phyloP scores from a whole-genome alignment of 2,888 invertebrate species.

The Apotomis turbidana region DNA sequence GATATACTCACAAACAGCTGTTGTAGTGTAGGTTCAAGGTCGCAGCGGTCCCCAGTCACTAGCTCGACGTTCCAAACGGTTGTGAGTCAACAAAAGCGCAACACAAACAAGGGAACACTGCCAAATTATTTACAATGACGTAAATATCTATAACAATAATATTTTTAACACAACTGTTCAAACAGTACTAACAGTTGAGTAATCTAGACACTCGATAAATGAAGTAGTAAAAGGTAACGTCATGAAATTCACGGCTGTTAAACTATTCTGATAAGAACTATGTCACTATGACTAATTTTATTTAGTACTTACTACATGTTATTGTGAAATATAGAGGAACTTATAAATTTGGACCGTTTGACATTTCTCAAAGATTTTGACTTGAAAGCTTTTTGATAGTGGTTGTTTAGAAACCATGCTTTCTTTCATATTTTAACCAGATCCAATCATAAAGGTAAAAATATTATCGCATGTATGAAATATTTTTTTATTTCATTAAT shows the following conservation, averaged over 20 bases:
- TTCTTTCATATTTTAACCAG: neutral
- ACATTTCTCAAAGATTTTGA: conserved; percentile 28
- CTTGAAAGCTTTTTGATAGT: conserved; percentile 6
- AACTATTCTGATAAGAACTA: conserved; percentile 34
- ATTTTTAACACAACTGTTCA: conserved; percentile 62
- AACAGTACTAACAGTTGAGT: conserved; percentile 49
- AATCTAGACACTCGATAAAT: conserved; percentile 7
- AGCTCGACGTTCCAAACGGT: conserved; percentile 57
- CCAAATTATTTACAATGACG: conserved; percentile 77
- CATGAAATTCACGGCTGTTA: conserved; percentile 27
- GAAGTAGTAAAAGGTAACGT: conserved; percentile 12
- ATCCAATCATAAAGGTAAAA: neutral
- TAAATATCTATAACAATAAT: conserved; percentile 62
- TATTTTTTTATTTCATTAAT: no score
- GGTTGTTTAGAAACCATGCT: conserved; percentile 23
- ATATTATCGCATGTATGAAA: no score
- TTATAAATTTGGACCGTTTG: conserved; percentile 44
- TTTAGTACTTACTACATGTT: conserved; percentile 3
- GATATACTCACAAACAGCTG: conserved; percentile 73
- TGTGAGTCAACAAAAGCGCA: conserved; percentile 68
- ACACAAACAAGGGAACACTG: conserved; percentile 66
- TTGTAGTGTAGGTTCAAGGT: conserved; percentile 69
- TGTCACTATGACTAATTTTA: conserved; percentile 31
- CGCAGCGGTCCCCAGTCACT: conserved; percentile 60
- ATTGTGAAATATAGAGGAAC: conserved; percentile 43